Percentiles rank a stretch among this genome's conserved stretches.
phyloP scores from a whole-genome alignment of 2,797 vertebrate genomes.

The Babyrousa celebensis region DNA sequence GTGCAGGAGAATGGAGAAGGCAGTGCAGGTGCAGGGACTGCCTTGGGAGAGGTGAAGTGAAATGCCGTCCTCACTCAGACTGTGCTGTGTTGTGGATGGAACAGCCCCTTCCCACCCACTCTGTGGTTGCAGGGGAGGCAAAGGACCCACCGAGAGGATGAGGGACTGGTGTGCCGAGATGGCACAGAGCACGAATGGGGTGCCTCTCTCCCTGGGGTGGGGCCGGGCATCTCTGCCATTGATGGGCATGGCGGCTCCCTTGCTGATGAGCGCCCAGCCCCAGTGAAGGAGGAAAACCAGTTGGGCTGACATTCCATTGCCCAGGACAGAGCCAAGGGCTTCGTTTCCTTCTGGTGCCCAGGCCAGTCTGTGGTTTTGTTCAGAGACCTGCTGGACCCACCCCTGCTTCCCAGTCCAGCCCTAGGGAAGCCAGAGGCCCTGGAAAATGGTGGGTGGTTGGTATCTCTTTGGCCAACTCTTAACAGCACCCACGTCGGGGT shows the following conservation, averaged over 20 bases:
- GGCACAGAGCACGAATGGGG: rapidly evolving
- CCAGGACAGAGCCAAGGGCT: not conserved
- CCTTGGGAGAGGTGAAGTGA: not conserved
- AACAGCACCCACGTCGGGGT: rapidly evolving
- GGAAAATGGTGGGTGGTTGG: not conserved
- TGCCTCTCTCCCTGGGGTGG: not conserved
- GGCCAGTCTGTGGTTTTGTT: slow-evolving; percentile 50
- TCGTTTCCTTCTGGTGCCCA: not conserved
- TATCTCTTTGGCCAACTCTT: not conserved
- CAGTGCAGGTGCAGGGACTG: not conserved
- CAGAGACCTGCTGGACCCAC: not conserved
- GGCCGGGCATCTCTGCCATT: not conserved
- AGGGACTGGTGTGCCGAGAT: not conserved
- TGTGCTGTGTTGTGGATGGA: rapidly evolving
- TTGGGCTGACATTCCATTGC: not conserved
- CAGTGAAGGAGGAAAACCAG: not conserved
- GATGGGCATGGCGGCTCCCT: rapidly evolving
- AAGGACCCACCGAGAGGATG: rapidly evolving
- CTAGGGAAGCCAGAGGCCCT: not conserved
- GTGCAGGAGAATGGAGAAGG: not conserved
- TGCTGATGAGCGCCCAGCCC: not conserved
- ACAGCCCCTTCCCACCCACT: not conserved
- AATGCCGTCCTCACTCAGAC: rapidly evolving
- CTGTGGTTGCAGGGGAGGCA: rapidly evolving
- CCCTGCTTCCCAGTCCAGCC: not conserved